Conservation (phyloP, 2,113 vertebrate genomes). For the Salvelinus alpinus region DNA sequence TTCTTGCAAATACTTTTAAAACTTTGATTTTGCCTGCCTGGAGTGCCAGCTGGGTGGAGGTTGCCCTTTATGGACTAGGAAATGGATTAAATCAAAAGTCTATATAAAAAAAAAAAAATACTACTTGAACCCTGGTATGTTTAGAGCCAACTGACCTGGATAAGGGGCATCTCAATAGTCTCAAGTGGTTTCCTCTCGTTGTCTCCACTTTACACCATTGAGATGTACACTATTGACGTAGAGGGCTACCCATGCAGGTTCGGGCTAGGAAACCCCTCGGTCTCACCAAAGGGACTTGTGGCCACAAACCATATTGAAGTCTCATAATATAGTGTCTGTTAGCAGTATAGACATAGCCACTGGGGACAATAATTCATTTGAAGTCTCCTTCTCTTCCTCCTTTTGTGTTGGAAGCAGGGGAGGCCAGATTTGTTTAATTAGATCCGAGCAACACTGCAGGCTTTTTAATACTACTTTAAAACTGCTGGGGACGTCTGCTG, state of each 20-base stretch:
- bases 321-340: background rate
- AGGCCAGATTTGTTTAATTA: conserved; percentile 26
- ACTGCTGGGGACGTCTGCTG: background rate
- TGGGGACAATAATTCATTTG: conserved; percentile 12
- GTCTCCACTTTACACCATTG: background rate
- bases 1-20: background rate
- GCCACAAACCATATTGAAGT: background rate
- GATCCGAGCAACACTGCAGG: conserved; percentile 7
- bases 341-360: background rate
- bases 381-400: conserved; percentile 2
- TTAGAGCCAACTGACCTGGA: no score
- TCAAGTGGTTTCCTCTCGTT: no score
- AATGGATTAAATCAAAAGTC: no score
- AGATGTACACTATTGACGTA: background rate
- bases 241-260: background rate
- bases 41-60: no score
- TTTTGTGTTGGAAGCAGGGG: conserved; percentile 43
- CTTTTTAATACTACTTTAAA: conserved; percentile 6
- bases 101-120: no score
- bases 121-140: no score
- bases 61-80: no score
- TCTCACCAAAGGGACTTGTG: background rate
- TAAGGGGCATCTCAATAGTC: no score
- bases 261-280: background rate
- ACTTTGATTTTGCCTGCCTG: no score